Base-by-base conservation (phyloP, 2,888 invertebrate genomes). In the Macrosiphum euphorbiae region DNA sequence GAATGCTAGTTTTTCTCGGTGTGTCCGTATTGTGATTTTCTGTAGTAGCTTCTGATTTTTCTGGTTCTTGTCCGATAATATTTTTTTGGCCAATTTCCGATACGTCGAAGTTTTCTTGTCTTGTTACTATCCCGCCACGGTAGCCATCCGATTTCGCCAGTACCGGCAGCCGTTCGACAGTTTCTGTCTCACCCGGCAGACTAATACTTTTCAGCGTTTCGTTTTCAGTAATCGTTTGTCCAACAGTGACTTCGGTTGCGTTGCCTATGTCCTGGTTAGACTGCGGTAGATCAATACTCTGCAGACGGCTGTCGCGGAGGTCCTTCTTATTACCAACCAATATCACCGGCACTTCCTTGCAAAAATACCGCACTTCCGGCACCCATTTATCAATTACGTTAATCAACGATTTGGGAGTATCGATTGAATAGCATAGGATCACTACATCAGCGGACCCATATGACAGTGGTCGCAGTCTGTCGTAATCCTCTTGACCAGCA, bases 381-480 rank as follows among this genome's bases (percentile, higher is more conserved):
- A 96, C 96, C 97, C 97, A 97, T 95, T 97, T 97, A 95, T 97
- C 97, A 35, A 96, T 96, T 95, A 97, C 96, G 95, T 97, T 97
- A 95, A 97, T 96, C 95, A 97, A 95, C 94, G 97, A 97, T 95
- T 97, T 97, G 16, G 97, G 97, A 94, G 96, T 96, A 95, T 97
- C 97, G 94, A 97, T 96, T 91, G 96, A 96, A 96, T 97, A 97
- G 95, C 97, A 97, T 96, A 97, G 96, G 94, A 97, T 96, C 94
- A 97, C 97, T 94, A 97, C 97, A 95, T 97, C 97, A 13, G 97
- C 97, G 95, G 97, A 97, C 4, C 97, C 97, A 95, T 97, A 97
- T 50, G 96, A 97, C 58, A 96, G 95, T 50, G 96, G 96, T 55
- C 97, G 96, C 90, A 97, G 96, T 95, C 96, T 88, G 58, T 95